Conservation (phyloP, 64 coral and sea anemone species). For the Anthopleura sola region DNA sequence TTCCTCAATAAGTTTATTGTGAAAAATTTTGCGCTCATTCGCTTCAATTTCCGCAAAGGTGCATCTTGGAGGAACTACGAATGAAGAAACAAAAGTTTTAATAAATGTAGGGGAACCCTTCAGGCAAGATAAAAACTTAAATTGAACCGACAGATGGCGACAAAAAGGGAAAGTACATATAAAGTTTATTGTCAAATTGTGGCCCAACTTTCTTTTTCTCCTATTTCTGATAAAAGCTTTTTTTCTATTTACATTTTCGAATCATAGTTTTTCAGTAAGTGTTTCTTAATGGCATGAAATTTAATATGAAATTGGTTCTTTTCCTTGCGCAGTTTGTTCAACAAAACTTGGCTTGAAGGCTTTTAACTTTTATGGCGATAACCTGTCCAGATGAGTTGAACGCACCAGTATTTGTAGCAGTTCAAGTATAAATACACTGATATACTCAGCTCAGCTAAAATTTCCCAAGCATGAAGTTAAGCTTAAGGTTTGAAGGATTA, state of each 20-base stretch:
- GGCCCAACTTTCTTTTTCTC: background rate
- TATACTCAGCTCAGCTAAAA: background rate
- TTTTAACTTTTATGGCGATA: background rate
- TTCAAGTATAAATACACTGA: background rate
- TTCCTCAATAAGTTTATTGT: constrained; percentile 7
- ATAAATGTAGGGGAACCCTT: background rate
- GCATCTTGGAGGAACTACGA: background rate
- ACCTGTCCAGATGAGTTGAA: background rate
- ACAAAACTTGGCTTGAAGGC: background rate
- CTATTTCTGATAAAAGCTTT: background rate
- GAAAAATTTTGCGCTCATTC: constrained; percentile 2
- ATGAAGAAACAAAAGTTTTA: background rate
- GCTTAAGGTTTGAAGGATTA: background rate
- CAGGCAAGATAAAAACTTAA: background rate
- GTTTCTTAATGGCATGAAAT: background rate
- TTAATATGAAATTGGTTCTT: background rate
- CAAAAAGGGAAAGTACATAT: background rate
- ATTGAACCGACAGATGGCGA: background rate
- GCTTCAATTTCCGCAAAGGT: background rate
- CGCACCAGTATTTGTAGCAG: background rate
- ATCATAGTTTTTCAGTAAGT: background rate
- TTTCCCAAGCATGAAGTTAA: background rate
- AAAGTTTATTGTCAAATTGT: background rate
- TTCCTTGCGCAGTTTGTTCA: background rate
- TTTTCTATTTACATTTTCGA: background rate